These are phyloP conservation scores for Drosophila auraria DNA, from an alignment of 1,140 invertebrate species.

Conservation along the genomic window DNA sequence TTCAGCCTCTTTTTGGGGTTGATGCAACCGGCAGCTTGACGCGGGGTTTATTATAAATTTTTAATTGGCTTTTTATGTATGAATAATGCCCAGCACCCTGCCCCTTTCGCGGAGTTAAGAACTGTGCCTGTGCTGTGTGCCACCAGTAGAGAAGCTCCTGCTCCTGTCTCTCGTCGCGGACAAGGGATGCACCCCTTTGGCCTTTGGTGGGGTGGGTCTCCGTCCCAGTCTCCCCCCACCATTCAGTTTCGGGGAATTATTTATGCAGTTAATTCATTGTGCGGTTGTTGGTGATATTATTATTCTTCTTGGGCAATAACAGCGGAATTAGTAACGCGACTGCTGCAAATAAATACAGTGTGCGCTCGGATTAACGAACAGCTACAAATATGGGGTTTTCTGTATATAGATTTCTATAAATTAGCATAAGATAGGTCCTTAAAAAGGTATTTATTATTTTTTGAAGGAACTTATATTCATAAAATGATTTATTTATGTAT, in stretches of 20 bases:
- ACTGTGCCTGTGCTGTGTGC: constrained; percentile 11
- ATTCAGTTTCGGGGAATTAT: constrained; percentile 67
- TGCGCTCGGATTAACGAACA: not conserved
- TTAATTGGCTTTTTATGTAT: constrained; percentile 84
- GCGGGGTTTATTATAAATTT: constrained; percentile 83
- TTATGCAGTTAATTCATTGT: constrained; percentile 79
- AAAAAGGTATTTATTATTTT: no score
- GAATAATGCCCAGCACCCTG: constrained; percentile 72
- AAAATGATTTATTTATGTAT: no score
- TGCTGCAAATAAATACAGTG: constrained; percentile 18
- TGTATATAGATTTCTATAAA: not conserved
- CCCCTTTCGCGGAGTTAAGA: constrained; percentile 24
- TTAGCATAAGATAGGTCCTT: no score
- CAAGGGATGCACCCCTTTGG: constrained; percentile 24
- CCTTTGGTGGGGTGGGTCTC: constrained; percentile 7
- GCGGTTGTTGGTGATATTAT: constrained; percentile 54
- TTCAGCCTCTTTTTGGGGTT: constrained; percentile 43
- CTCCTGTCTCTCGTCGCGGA: constrained; percentile 4
- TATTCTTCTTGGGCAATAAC: constrained; percentile 30
- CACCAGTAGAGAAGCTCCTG: constrained; percentile 40
- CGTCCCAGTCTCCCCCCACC: not conserved
- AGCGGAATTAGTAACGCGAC: constrained; percentile 31
- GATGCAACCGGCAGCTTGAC: constrained; percentile 64
- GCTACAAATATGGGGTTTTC: not conserved
- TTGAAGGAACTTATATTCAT: no score